A percentile compares a stretch with the other conserved stretches of the same genome.
Conservation (phyloP, 2,113 vertebrate species). For the Cynopterus brachyotis region DNA sequence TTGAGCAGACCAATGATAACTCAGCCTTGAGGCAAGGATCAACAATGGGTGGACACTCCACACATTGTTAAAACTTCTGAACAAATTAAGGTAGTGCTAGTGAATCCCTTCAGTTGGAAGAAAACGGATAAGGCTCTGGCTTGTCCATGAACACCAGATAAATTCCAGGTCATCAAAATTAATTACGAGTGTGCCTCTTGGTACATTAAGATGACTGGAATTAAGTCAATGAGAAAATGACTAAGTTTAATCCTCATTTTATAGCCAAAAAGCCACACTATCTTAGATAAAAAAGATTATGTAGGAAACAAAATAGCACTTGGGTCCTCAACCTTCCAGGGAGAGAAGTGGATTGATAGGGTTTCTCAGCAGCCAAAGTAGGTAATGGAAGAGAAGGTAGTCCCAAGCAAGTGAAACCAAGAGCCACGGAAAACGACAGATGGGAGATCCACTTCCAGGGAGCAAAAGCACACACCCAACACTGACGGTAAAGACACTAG, state of each 20-base stretch:
- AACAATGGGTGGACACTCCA: background rate
- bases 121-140: background rate
- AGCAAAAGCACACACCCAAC: background rate
- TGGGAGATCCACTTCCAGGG: background rate
- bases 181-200: background rate
- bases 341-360: background rate
- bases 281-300: background rate
- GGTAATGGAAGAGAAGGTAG: background rate
- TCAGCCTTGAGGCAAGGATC: background rate
- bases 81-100: background rate
- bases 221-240: conserved; percentile 13
- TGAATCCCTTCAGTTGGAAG: background rate
- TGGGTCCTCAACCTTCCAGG: no score
- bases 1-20: conserved; percentile 15
- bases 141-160: background rate
- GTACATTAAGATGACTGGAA: background rate
- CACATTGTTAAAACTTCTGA: background rate
- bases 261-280: background rate
- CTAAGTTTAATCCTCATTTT: background rate
- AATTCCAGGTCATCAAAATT: background rate
- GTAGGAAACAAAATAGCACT: background rate
- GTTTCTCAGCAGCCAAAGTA: background rate
- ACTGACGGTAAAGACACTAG: background rate
- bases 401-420: background rate
- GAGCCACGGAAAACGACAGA: background rate